Evolutionary conservation across 2,797 vertebrate species (phyloP).

Genomic region (Pseudochirops corinnae): DNA sequence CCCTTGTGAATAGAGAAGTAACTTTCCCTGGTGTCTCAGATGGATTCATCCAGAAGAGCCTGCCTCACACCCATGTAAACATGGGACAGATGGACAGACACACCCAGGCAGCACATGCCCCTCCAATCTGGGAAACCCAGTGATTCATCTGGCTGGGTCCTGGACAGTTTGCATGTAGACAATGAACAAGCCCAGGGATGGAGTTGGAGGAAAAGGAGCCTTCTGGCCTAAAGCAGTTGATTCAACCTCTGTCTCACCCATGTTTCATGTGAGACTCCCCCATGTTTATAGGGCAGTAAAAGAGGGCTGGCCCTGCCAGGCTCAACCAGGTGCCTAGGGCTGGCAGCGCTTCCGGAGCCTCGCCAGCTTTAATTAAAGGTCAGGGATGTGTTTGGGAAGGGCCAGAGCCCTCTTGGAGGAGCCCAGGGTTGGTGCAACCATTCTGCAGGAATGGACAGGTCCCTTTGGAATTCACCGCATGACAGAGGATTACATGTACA

Average conservation of each 20-base stretch:
- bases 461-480: slow-evolving; percentile 14
- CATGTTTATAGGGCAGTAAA: slow-evolving; percentile 75
- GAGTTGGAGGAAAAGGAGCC: slow-evolving; percentile 66
- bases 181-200: slow-evolving; percentile 7
- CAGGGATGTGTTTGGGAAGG: not conserved
- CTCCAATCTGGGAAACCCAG: not conserved
- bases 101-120: not conserved
- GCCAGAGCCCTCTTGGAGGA: not conserved
- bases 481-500: not conserved
- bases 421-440: not conserved
- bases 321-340: not conserved
- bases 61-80: not conserved
- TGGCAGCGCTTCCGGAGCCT: slow-evolving; percentile 51
- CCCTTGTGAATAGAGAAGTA: not conserved
- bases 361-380: slow-evolving; percentile 74
- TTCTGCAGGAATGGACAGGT: slow-evolving; percentile 55
- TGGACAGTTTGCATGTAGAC: slow-evolving; percentile 6
- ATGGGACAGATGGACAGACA: not conserved
- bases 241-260: slow-evolving; percentile 63
- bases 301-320: slow-evolving; percentile 17
- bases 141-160: not conserved
- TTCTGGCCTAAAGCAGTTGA: slow-evolving; percentile 74
- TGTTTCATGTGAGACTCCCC: slow-evolving; percentile 73
- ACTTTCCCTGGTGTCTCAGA: not conserved
- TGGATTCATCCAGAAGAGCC: not conserved